Evolutionary conservation across 2,113 vertebrate genomes (phyloP).

Genomic region (Promerops cafer): DNA sequence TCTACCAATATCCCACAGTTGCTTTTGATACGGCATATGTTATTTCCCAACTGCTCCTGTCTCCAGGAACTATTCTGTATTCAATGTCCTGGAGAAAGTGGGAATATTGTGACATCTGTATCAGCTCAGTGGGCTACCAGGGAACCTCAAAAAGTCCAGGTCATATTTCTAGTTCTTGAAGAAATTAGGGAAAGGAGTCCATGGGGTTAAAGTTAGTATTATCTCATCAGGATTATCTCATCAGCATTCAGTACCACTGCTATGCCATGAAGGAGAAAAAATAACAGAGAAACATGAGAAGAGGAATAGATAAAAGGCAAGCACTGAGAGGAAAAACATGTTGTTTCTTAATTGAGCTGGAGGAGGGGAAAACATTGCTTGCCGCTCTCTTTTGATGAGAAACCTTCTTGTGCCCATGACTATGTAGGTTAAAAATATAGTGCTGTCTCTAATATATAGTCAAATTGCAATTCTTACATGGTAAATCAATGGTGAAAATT

Average conservation of each 20-base stretch:
- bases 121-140: not conserved
- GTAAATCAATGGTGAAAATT: not conserved
- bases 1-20: not conserved
- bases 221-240: slow-evolving; percentile 51
- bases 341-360: slow-evolving; percentile 63
- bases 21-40: not conserved
- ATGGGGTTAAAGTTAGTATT: slow-evolving; percentile 44
- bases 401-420: slow-evolving; percentile 5
- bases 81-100: not conserved
- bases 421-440: slow-evolving; percentile 24
- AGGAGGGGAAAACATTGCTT: not conserved
- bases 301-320: slow-evolving; percentile 58
- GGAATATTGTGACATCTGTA: not conserved
- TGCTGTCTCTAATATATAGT: not conserved
- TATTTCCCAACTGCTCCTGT: not conserved
- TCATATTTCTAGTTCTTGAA: not conserved
- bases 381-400: slow-evolving; percentile 30
- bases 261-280: slow-evolving; percentile 31
- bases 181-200: not conserved
- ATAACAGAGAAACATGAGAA: slow-evolving; percentile 58
- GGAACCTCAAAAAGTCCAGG: not conserved
- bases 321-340: slow-evolving; percentile 20
- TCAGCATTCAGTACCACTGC: slow-evolving; percentile 48
- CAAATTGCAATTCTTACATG: not conserved
- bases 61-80: not conserved